Evolutionary conservation across 2,797 vertebrate genomes (phyloP), one percentile per base, ranked within the genome.

Genomic region (Myiotriccus ornatus): DNA sequence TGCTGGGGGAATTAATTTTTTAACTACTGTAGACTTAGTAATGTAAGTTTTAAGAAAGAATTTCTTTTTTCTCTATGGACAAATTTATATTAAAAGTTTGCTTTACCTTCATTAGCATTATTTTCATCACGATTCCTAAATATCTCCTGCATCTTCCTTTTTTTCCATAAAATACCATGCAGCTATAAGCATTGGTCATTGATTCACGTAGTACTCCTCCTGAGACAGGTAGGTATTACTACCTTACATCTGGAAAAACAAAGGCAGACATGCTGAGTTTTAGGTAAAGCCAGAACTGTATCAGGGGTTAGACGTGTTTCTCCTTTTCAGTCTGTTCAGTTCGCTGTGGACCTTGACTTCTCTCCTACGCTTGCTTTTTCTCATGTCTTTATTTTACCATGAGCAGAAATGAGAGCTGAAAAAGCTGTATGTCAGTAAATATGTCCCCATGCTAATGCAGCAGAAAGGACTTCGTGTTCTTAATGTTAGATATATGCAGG

Each of bases 1-100:
- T 92, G 65, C 67, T 87, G 60, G 32, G 82, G 89, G 65, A 92
- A 89, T 91, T 95, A 80, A 37, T 60, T 87, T 94, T 93, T 90
- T 92, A 93, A 92, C 73, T 90, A 90, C 89, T 91, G 25, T 90
- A 85, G 84, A 37, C 76, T 78, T 86, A 84, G 65, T 74, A 92
- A 94, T 59, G 17, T 73, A 85, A 89, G 37, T 70, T 91, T 95
- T 83, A 90, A 78, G 84, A 89, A 86, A 65, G 3, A 69, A 65
- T 76, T 89, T 76, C 7, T 37, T 91, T 84, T 86, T 90, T 85
- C 78, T 83, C 90, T 63, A 3, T 35, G 67, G 86, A 60, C 55
- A 89, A 65, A 67, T 91, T 76, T 69, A n/a, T 77, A 69, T 59
- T 55, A 63, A 74, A 93, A 39, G 35, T 82, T 92, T 95, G 30